These are phyloP conservation scores for Anastrepha ludens DNA, from an alignment of 1,140 invertebrate genomes.

Conservation along the genomic window DNA sequence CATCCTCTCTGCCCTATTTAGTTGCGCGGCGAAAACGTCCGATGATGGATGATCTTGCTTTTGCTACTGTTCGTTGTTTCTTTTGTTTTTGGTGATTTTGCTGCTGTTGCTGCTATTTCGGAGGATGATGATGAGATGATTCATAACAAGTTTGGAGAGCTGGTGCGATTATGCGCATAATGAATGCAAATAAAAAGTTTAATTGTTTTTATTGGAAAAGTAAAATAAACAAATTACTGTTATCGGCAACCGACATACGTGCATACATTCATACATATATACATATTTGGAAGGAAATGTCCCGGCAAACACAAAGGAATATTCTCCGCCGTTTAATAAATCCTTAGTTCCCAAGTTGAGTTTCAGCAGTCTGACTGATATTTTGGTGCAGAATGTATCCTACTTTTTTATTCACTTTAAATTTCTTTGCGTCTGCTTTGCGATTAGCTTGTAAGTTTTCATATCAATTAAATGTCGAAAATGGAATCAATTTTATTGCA, in stretches of 20 bases:
- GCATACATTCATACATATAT: neutral
- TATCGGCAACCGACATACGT: neutral
- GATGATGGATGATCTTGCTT: conserved; percentile 5
- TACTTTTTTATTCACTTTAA: too few relatives aligned
- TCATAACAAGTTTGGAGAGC: neutral
- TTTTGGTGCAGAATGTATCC: too few relatives aligned
- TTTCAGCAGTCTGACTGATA: too few relatives aligned
- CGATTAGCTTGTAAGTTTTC: too few relatives aligned
- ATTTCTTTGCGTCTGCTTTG: too few relatives aligned
- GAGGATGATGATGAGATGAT: neutral
- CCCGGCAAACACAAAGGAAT: too few relatives aligned
- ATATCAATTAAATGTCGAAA: too few relatives aligned
- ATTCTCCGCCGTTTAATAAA: too few relatives aligned
- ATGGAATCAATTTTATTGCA: too few relatives aligned
- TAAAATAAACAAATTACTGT: conserved; percentile 14
- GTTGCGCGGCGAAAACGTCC: neutral
- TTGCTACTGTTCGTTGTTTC: neutral
- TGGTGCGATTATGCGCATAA: conserved; percentile 32
- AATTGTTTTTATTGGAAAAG: conserved; percentile 48
- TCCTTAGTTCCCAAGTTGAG: too few relatives aligned
- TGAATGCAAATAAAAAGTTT: conserved; percentile 46
- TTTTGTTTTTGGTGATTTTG: neutral
- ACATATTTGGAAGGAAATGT: neutral
- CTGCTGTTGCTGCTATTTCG: neutral
- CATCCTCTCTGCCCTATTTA: neutral